Conservation (phyloP, 2,113 vertebrate species). For the Pionites leucogaster region DNA sequence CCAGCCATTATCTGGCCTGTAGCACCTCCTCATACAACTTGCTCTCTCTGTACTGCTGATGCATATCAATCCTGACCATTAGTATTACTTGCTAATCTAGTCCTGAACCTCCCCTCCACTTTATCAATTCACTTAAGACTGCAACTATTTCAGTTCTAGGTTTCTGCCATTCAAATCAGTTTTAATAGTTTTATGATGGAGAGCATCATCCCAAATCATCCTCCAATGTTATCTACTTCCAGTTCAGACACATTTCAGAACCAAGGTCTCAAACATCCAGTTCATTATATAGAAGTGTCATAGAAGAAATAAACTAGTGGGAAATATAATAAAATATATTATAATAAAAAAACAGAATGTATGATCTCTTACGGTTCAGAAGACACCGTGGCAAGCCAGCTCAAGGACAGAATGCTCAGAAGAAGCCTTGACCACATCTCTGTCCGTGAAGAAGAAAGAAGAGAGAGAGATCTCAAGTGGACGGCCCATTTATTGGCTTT, state of each 20-base stretch:
- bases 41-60: neutral
- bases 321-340: neutral
- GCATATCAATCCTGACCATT: neutral
- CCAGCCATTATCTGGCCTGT: neutral
- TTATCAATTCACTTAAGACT: neutral
- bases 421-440: slow-evolving; percentile 50
- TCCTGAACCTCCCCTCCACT: neutral
- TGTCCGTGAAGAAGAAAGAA: neutral
- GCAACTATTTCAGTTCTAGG: neutral
- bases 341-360: neutral
- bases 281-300: neutral
- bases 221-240: neutral
- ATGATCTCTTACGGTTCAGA: slow-evolving; percentile 48
- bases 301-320: neutral
- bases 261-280: neutral
- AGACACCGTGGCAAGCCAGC: neutral
- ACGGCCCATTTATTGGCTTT: neutral
- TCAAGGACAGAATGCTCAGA: slow-evolving; percentile 15
- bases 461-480: neutral
- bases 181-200: neutral
- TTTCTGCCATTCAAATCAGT: neutral
- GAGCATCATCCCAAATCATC: neutral
- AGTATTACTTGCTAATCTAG: neutral
- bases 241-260: neutral
- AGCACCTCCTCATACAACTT: neutral